Conservation (phyloP, 2,888 invertebrate species). For the Pyrrhia umbra region DNA sequence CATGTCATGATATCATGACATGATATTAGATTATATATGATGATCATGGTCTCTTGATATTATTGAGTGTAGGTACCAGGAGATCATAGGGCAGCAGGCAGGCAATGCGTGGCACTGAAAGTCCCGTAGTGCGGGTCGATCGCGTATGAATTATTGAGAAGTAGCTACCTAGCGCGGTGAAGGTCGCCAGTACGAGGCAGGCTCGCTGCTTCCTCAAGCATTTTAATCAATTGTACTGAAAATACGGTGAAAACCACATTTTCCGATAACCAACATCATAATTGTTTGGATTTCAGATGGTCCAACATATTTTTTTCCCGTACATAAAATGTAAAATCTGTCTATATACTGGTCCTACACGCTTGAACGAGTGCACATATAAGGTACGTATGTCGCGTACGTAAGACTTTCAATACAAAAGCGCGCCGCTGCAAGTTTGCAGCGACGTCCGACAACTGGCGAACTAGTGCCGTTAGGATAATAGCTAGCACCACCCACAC, state of each 20-base stretch:
- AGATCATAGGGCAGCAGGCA: conserved; percentile 1
- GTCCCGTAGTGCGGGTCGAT: conserved; percentile 33
- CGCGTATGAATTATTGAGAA: conserved; percentile 36
- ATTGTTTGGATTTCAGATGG: too few species aligned
- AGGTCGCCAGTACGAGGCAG: conserved; percentile 18
- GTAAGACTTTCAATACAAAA: background rate
- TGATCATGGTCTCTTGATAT: background rate
- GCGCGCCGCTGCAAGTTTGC: conserved; percentile 5
- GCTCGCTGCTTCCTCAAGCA: background rate
- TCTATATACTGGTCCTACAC: too few species aligned
- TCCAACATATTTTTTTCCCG: too few species aligned
- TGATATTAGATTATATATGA: too few species aligned
- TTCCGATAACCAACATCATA: too few species aligned
- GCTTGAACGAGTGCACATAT: too few species aligned
- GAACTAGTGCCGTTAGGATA: conserved; percentile 23
- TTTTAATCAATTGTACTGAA: background rate
- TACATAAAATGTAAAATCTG: too few species aligned
- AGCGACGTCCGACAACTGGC: conserved; percentile 22
- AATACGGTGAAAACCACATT: too few species aligned
- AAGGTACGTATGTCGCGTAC: too few species aligned
- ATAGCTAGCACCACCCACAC: background rate
- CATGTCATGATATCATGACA: too few species aligned
- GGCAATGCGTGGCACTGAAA: background rate
- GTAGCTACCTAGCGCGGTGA: background rate
- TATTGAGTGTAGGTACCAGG: conserved; percentile 4